Evolutionary conservation across 2,888 invertebrate species (phyloP).

Genomic region (Acronicta alni): DNA sequence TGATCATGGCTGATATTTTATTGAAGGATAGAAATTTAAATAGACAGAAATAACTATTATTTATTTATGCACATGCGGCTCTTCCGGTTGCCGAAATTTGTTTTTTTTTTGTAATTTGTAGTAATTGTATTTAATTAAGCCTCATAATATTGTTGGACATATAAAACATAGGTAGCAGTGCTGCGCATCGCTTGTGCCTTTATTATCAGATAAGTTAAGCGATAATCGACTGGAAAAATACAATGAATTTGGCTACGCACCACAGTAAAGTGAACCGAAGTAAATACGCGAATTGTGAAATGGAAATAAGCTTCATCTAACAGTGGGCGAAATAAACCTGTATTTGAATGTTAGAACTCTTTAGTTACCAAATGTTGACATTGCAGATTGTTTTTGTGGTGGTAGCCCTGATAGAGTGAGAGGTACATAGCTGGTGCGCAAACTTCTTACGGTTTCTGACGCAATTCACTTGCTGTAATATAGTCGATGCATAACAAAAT

Average conservation of each 20-base stretch:
- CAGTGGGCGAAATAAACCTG: constrained; percentile 42
- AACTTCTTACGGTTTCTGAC: constrained; percentile 72
- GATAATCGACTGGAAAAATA: constrained; percentile 27
- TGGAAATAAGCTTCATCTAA: constrained; percentile 37
- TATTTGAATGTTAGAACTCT: constrained; percentile 29
- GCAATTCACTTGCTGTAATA: constrained; percentile 73
- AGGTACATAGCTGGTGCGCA: constrained; percentile 65
- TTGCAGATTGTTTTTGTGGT: constrained; percentile 27
- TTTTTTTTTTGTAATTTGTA: not conserved
- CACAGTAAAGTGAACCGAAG: constrained; percentile 2
- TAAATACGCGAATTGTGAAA: constrained; percentile 31
- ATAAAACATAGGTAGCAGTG: not conserved
- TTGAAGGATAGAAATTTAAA: constrained; percentile 5
- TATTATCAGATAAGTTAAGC: constrained; percentile 9
- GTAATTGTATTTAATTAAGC: not conserved
- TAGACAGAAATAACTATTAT: too few relatives aligned
- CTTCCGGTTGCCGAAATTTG: too few relatives aligned
- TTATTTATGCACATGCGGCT: too few relatives aligned
- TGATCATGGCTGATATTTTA: constrained; percentile 13
- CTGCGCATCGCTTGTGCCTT: not conserved
- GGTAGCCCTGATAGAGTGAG: constrained; percentile 75
- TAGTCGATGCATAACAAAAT: constrained; percentile 70
- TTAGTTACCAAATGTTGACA: constrained; percentile 32
- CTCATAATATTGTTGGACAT: not conserved
- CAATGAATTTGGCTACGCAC: constrained; percentile 29